These are phyloP conservation scores for Drosophila prosaltans DNA, from an alignment of 1,140 invertebrate species.

Conservation along the genomic window DNA sequence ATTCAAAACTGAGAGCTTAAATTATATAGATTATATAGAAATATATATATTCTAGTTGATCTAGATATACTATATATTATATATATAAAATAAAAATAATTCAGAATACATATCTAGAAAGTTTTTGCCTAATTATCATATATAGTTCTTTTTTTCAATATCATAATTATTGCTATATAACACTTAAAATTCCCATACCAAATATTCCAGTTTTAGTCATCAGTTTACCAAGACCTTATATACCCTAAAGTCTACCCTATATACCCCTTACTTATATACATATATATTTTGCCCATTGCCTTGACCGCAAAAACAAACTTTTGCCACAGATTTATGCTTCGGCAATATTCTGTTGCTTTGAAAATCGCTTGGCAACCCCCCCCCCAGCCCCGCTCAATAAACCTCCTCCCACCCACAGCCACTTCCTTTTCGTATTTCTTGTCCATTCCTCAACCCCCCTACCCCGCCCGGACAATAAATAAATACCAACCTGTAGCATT, in stretches of 20 bases:
- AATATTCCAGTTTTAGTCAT: too few relatives aligned
- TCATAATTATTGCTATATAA: too few relatives aligned
- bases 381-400: not conserved
- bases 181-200: too few relatives aligned
- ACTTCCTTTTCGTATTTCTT: constrained; percentile 5
- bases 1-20: too few relatives aligned
- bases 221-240: too few relatives aligned
- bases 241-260: not conserved
- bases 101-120: too few relatives aligned
- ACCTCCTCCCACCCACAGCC: not conserved
- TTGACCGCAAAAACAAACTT: constrained; percentile 71
- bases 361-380: constrained; percentile 46
- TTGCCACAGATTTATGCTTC: constrained; percentile 62
- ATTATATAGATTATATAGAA: too few relatives aligned
- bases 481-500: constrained; percentile 59
- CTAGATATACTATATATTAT: too few relatives aligned
- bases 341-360: constrained; percentile 69
- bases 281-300: constrained; percentile 28
- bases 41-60: too few relatives aligned
- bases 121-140: too few relatives aligned
- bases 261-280: constrained; percentile 7
- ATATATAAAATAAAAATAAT: too few relatives aligned
- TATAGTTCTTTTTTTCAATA: too few relatives aligned
- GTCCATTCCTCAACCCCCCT: not conserved
- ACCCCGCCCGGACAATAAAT: constrained; percentile 33